Evolutionary conservation across 2,888 invertebrate species (phyloP).

Genomic region (Argyra leucocephala): DNA sequence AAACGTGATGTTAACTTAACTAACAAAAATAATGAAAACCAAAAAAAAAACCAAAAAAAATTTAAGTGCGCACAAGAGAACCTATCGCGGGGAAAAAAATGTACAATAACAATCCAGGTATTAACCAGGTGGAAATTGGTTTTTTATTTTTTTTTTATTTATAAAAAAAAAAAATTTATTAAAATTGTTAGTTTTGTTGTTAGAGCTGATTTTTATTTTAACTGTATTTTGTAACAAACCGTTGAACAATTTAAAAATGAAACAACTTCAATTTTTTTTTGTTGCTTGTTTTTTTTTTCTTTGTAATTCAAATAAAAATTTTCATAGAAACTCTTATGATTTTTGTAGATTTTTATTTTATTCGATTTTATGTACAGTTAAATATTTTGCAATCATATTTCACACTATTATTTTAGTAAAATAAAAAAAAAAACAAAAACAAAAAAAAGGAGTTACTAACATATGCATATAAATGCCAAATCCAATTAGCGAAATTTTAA

Average conservation of each 20-base stretch:
- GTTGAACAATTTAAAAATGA: not conserved
- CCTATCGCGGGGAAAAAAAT: not conserved
- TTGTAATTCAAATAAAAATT: no score
- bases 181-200: no score
- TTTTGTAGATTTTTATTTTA: no score
- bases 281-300: not conserved
- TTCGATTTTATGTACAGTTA: not conserved
- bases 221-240: not conserved
- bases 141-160: no score
- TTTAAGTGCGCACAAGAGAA: not conserved
- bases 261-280: not conserved
- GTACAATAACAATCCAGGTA: not conserved
- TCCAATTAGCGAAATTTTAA: not conserved
- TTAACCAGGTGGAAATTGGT: not conserved
- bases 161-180: no score
- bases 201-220: not conserved
- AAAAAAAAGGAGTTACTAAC: no score
- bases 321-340: no score
- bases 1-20: not conserved
- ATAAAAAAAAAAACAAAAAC: no score
- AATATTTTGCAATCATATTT: conserved; percentile 1
- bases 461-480: not conserved
- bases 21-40: no score
- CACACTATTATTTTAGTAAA: not conserved
- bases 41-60: not conserved